phyloP scores from a whole-genome alignment of 2,888 invertebrate species.

The Platycheirus albimanus region DNA sequence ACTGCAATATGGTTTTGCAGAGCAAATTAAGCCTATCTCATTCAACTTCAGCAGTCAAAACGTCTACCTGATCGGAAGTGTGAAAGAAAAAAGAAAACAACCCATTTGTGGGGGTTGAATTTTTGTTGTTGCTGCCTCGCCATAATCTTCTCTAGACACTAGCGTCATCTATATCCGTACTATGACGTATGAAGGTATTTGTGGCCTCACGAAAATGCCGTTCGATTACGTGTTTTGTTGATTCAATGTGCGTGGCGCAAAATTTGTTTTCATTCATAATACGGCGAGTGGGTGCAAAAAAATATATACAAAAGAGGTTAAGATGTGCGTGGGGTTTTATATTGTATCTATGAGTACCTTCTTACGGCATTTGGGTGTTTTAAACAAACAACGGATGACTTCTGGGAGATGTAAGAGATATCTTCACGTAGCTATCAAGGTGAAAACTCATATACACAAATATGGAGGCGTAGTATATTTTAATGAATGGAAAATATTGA shows the following conservation, averaged over 20 bases:
- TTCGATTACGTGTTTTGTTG: constrained; percentile 17
- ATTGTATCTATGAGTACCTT: background rate
- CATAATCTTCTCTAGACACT: constrained; percentile 52
- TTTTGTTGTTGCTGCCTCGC: constrained; percentile 38
- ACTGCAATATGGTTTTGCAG: constrained; percentile 22
- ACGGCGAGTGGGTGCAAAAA: constrained; percentile 44
- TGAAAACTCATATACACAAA: background rate
- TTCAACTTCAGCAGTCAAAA: constrained; percentile 43
- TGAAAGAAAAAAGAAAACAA: constrained; percentile 8
- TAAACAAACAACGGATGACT: constrained; percentile 14
- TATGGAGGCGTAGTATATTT: background rate
- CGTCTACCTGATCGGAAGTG: constrained; percentile 69
- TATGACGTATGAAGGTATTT: constrained; percentile 46
- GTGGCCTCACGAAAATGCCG: constrained; percentile 28
- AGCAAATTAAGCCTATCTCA: constrained; percentile 5
- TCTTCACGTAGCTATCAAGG: background rate
- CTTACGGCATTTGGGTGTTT: constrained; percentile 28
- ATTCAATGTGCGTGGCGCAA: constrained; percentile 45
- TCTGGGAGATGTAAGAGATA: background rate
- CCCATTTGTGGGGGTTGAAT: constrained; percentile 51
- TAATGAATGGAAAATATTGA: background rate
- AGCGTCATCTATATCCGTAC: constrained; percentile 55
- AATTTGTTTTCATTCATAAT: constrained; percentile 62
- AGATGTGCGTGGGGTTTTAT: constrained; percentile 16
- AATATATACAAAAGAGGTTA: constrained; percentile 36